Evolutionary conservation across 2,888 invertebrate species (phyloP).

Genomic region (Chrysodeixis includens): DNA sequence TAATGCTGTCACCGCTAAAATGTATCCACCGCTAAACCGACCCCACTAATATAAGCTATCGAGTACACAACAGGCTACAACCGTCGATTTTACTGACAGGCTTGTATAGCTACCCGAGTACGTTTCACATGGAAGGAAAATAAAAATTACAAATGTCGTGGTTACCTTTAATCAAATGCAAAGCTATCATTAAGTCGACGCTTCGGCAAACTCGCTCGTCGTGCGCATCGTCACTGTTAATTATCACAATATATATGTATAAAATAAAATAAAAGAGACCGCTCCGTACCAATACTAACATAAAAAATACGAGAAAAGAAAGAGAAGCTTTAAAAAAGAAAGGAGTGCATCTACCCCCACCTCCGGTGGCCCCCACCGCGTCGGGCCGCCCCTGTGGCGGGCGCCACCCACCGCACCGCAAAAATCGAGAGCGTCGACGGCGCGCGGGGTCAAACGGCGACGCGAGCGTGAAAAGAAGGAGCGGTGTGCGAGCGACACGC

Average conservation of each 20-base stretch:
- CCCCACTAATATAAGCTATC: slow-evolving; percentile 70
- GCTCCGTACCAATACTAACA: slow-evolving; percentile 86
- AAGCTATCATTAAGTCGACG: slow-evolving; percentile 86
- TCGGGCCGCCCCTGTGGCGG: slow-evolving; percentile 87
- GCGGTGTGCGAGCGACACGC: slow-evolving; percentile 83
- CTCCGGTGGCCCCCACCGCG: slow-evolving; percentile 81
- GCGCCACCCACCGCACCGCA: slow-evolving; percentile 91
- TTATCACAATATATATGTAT: slow-evolving; percentile 87
- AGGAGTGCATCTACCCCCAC: slow-evolving; percentile 88
- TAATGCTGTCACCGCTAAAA: slow-evolving; percentile 75
- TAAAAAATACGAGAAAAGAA: slow-evolving; percentile 89
- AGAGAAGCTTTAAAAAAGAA: slow-evolving; percentile 89
- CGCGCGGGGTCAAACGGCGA: slow-evolving; percentile 89
- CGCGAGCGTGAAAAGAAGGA: slow-evolving; percentile 89
- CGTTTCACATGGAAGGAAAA: slow-evolving; percentile 69
- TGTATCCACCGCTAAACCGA: slow-evolving; percentile 71
- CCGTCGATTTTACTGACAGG: slow-evolving; percentile 60
- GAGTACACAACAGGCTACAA: slow-evolving; percentile 69
- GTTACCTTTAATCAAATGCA: slow-evolving; percentile 87
- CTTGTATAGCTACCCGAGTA: slow-evolving; percentile 59
- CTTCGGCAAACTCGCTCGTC: slow-evolving; percentile 82
- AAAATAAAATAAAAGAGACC: slow-evolving; percentile 88
- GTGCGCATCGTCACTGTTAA: slow-evolving; percentile 87
- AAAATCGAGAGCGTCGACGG: slow-evolving; percentile 90
- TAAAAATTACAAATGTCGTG: slow-evolving; percentile 82